Conservation (phyloP, 2,888 invertebrate genomes). For the Cephus pulcher region DNA sequence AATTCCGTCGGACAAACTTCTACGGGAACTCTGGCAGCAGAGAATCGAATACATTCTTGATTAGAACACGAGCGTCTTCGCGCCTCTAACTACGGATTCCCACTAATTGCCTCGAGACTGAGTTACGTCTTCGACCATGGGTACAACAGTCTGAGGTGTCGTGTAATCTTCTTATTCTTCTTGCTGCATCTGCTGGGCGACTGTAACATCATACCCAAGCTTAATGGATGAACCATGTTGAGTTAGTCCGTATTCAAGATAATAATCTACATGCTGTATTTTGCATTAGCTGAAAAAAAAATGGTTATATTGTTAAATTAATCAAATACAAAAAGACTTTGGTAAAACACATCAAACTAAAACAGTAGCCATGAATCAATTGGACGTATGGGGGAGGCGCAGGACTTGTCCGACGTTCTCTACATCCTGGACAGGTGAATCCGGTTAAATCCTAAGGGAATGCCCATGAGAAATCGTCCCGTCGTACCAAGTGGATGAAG, state of each 20-base stretch:
- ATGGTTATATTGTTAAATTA: background rate
- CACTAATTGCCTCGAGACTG: conserved; percentile 30
- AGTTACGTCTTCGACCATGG: conserved; percentile 16
- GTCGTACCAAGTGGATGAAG: background rate
- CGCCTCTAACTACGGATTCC: conserved; percentile 30
- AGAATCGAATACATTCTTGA: conserved; percentile 13
- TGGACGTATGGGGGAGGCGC: background rate
- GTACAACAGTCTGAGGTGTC: background rate
- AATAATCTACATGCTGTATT: background rate
- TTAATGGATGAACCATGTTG: background rate
- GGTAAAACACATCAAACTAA: background rate
- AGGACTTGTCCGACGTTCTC: background rate
- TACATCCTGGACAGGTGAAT: background rate
- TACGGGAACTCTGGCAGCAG: background rate
- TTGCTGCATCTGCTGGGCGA: background rate
- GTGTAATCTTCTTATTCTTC: background rate
- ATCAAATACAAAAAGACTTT: background rate
- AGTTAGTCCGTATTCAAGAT: background rate
- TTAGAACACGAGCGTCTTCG: conserved; percentile 26
- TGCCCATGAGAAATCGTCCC: background rate
- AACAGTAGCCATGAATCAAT: background rate
- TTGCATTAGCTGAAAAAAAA: background rate
- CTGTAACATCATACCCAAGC: background rate
- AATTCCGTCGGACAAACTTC: background rate
- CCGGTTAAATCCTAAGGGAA: background rate